Evolutionary conservation across 1,140 invertebrate genomes (phyloP), one percentile per base, ranked within the genome.

Genomic region (honey bee (Apis mellifera)): DNA sequence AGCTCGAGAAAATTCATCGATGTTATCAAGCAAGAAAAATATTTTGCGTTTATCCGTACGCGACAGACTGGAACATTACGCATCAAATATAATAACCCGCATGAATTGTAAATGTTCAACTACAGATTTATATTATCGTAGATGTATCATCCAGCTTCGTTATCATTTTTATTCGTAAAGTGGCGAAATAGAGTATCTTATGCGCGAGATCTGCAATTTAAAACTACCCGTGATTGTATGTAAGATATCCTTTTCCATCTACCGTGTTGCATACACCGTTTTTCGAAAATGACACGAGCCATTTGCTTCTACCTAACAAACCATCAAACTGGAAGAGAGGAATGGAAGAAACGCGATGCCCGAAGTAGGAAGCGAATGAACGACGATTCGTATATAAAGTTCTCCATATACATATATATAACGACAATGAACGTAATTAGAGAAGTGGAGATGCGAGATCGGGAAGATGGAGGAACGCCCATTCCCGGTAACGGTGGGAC

Each of bases 401-500:
- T 32, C 26, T 32, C 26, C 2, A 32, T 32, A 32, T 32, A 32
- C 4, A 32, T 32, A 32, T 50, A 66, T 55, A 50, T 62, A 87
- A 86, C 79, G 83, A 87, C 80, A 86, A 87, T 80, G 81, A 86
- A 59, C 57, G 80, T 84, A 87, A 87, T 87, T 87, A 84, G 74
- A 73, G 66, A 64, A 75, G 52, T 69, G 11, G 62, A 57, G 42
- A 12, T n/a, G 52, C 21, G 4, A 59, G 32, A 77, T 85, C 64
- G 71, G 15, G 55, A 68, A 1, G 21, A 55, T n/a, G 8, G 52
- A 83, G 76, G 48, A 84, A 87, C 85, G 83, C 78, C 82, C 82
- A 84, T 87, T 87, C 70, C 69, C 32, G 60, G 77, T 84, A 87
- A 86, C 77, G 82, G 21, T 32, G 54, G 32, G 73, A 74, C 69